A percentile compares a stretch with the other conserved stretches of the same genome.
Conservation (phyloP, 1,140 invertebrate genomes). For the Trichomalopsis sarcophagae region DNA sequence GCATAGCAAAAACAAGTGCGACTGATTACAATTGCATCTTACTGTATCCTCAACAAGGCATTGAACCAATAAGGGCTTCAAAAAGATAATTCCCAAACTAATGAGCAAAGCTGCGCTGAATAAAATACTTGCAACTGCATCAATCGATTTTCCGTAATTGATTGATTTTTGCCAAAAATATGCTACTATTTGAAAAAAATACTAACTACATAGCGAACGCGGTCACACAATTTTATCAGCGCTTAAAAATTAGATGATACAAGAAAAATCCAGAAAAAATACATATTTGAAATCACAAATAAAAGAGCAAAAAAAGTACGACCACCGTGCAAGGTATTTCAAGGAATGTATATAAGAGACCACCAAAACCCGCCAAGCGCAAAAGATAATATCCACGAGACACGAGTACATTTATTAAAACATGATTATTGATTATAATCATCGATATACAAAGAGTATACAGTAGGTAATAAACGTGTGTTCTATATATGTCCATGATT, state of each 20-base stretch:
- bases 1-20: neutral
- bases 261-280: constrained; percentile 54
- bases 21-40: neutral
- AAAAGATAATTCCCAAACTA: constrained; percentile 36
- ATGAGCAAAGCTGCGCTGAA: constrained; percentile 38
- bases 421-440: constrained; percentile 73
- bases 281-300: constrained; percentile 46
- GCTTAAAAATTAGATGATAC: constrained; percentile 38
- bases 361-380: constrained; percentile 73
- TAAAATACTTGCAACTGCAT: constrained; percentile 27
- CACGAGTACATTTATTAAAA: constrained; percentile 75
- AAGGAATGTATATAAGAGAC: constrained; percentile 69
- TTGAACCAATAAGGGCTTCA: constrained; percentile 6
- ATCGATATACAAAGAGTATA: constrained; percentile 65
- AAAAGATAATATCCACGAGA: constrained; percentile 73
- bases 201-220: constrained; percentile 25
- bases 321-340: constrained; percentile 69
- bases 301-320: constrained; percentile 67
- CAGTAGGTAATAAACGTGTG: constrained; percentile 45
- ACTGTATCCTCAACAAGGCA: constrained; percentile 5
- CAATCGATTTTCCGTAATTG: neutral
- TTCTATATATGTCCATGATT: constrained; percentile 55
- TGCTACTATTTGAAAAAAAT: constrained; percentile 15
- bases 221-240: constrained; percentile 37
- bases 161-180: neutral